Evolutionary conservation across 2,888 invertebrate species (phyloP).

Genomic region (Dioctria rufipes): DNA sequence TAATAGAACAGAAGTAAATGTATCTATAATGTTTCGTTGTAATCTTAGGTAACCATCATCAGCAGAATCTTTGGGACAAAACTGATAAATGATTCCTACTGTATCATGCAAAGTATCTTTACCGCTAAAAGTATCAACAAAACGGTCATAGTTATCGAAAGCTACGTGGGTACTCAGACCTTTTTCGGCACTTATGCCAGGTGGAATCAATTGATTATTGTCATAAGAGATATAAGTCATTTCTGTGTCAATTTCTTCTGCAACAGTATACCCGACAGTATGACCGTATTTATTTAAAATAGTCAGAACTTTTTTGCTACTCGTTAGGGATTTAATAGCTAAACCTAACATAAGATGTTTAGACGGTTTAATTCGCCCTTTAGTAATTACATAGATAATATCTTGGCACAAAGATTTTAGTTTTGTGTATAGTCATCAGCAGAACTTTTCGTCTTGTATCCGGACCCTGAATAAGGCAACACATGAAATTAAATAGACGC

Average conservation of each 20-base stretch:
- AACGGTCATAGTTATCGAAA: constrained; percentile 64
- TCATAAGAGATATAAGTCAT: constrained; percentile 50
- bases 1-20: not conserved
- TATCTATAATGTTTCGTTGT: constrained; percentile 3
- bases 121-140: constrained; percentile 64
- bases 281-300: constrained; percentile 50
- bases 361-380: constrained; percentile 10
- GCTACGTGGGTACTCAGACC: constrained; percentile 58
- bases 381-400: constrained; percentile 44
- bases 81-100: constrained; percentile 64
- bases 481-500: constrained; percentile 28
- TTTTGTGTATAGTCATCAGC: constrained; percentile 41
- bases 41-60: not conserved
- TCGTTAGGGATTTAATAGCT: constrained; percentile 50
- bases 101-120: constrained; percentile 67
- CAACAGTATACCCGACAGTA: no score
- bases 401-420: constrained; percentile 48
- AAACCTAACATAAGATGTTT: constrained; percentile 38
- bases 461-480: constrained; percentile 45
- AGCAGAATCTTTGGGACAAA: constrained; percentile 4
- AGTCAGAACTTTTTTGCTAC: constrained; percentile 32
- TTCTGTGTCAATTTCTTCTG: constrained; percentile 55
- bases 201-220: constrained; percentile 44
- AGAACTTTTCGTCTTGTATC: constrained; percentile 38
- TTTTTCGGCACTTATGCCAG: not conserved